Conservation (phyloP, 2,888 invertebrate species). For the Limnephilus auricula region DNA sequence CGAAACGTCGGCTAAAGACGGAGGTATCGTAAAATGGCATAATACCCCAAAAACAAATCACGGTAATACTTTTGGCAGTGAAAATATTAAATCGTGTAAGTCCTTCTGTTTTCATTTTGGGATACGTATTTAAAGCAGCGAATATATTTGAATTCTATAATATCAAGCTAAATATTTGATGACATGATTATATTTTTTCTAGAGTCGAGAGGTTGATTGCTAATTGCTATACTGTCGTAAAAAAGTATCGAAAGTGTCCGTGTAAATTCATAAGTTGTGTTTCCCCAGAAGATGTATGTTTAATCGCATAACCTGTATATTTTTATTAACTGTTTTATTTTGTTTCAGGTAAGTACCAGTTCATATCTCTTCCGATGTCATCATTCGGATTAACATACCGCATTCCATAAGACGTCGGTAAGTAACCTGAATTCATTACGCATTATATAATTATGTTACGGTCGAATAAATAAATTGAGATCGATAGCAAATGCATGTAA, state of each 20-base stretch:
- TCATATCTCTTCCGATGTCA: neutral
- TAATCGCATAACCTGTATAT: neutral
- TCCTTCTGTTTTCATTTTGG: too few relatives aligned
- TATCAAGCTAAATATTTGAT: too few relatives aligned
- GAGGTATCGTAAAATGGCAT: too few relatives aligned
- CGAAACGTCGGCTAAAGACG: too few relatives aligned
- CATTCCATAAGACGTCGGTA: neutral
- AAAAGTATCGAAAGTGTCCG: neutral
- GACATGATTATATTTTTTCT: too few relatives aligned
- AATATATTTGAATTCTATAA: too few relatives aligned
- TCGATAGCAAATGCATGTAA: neutral
- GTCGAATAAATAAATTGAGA: neutral
- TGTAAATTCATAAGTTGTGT: neutral
- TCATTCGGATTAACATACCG: neutral
- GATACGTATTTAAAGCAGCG: too few relatives aligned
- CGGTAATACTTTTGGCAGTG: too few relatives aligned
- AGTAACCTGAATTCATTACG: neutral
- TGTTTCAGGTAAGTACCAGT: constrained; percentile 29
- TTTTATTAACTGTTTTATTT: neutral
- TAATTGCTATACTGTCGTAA: neutral
- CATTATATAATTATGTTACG: neutral
- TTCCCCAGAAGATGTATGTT: neutral
- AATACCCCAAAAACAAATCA: too few relatives aligned
- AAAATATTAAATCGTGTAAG: too few relatives aligned
- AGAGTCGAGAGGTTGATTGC: too few relatives aligned